Evolutionary conservation across 2,888 invertebrate species (phyloP).

Genomic region (Eilema depressum): DNA sequence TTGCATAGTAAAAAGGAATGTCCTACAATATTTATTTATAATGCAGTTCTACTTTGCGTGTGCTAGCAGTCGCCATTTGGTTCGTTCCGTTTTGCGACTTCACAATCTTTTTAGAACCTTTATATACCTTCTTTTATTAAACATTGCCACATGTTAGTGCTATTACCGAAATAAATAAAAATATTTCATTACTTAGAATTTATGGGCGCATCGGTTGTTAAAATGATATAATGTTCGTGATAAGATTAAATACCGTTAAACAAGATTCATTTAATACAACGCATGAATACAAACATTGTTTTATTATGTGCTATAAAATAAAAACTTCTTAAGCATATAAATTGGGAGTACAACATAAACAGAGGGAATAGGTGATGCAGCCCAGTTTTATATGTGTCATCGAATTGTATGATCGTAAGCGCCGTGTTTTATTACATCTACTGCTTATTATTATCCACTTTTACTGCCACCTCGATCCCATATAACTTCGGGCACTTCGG

Average conservation of each 20-base stretch:
- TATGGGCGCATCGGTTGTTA: slow-evolving; percentile 17
- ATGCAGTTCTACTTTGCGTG: neutral
- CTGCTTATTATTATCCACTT: slow-evolving; percentile 70
- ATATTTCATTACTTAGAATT: neutral
- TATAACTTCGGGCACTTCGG: slow-evolving; percentile 31
- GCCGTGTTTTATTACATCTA: slow-evolving; percentile 68
- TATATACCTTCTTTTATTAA: neutral
- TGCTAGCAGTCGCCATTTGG: neutral
- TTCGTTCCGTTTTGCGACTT: neutral
- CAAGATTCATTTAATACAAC: slow-evolving; percentile 45
- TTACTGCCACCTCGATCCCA: slow-evolving; percentile 54
- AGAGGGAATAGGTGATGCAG: slow-evolving; percentile 63
- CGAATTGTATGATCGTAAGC: slow-evolving; percentile 70
- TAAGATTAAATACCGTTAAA: slow-evolving; percentile 36
- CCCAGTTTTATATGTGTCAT: slow-evolving; percentile 70
- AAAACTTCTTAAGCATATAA: slow-evolving; percentile 67
- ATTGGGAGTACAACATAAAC: slow-evolving; percentile 67
- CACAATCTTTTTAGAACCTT: neutral
- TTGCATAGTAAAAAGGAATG: too few relatives aligned
- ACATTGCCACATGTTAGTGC: neutral
- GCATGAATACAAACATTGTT: slow-evolving; percentile 49
- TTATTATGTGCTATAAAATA: slow-evolving; percentile 60
- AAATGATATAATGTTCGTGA: slow-evolving; percentile 43
- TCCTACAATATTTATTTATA: too few relatives aligned
- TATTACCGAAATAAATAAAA: slow-evolving; percentile 2